A percentile compares a stretch with the other conserved stretches of the same genome.
phyloP scores from a whole-genome alignment of 2,888 invertebrate genomes.

The Mythimna vitellina region DNA sequence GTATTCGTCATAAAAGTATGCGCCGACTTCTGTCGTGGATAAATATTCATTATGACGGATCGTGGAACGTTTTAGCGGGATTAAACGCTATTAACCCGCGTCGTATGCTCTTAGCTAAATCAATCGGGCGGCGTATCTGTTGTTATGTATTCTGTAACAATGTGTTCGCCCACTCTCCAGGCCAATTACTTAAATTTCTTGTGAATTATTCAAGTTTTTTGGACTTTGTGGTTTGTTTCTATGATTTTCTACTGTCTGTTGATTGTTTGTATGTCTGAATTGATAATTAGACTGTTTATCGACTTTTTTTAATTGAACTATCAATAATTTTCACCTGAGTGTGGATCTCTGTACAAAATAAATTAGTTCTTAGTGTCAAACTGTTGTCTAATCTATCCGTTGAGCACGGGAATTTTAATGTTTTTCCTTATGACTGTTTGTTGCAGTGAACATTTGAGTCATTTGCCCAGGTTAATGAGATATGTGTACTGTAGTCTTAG shows the following conservation, averaged over 20 bases:
- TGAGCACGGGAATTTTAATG: too few species aligned
- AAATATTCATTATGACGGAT: slow-evolving; percentile 90
- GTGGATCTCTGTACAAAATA: background rate
- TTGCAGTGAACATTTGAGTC: background rate
- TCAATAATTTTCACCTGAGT: background rate
- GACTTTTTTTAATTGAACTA: too few species aligned
- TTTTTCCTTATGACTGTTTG: too few species aligned
- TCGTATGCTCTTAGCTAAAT: slow-evolving; percentile 83
- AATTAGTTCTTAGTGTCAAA: background rate
- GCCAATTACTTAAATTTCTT: slow-evolving; percentile 54
- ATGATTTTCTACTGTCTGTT: slow-evolving; percentile 6
- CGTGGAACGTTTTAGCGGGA: slow-evolving; percentile 89
- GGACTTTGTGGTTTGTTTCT: slow-evolving; percentile 28
- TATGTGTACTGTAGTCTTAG: background rate
- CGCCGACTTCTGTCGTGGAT: slow-evolving; percentile 86
- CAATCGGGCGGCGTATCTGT: slow-evolving; percentile 77
- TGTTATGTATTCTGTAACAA: slow-evolving; percentile 59
- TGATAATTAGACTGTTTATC: background rate
- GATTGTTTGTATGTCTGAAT: background rate
- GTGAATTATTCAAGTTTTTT: slow-evolving; percentile 57
- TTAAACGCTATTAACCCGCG: slow-evolving; percentile 87
- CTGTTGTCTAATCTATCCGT: too few species aligned
- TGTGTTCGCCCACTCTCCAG: slow-evolving; percentile 45
- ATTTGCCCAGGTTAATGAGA: background rate
- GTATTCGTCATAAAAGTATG: slow-evolving; percentile 90